Evolutionary conservation across 2,113 vertebrate species (phyloP).

Genomic region (Puma concolor): DNA sequence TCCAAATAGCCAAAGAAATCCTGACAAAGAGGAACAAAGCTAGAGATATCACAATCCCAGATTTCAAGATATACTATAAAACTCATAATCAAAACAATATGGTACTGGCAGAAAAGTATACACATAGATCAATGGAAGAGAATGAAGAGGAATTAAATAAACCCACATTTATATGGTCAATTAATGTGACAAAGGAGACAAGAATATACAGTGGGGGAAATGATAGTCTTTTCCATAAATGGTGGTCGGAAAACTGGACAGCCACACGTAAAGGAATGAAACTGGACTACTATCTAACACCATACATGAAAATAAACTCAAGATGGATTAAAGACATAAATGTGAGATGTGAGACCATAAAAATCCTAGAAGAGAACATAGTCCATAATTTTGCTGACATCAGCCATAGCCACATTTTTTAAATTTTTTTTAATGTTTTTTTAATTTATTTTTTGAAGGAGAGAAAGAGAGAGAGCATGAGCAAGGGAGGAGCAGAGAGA

Average conservation of each 20-base stretch:
- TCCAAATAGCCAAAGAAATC: not conserved
- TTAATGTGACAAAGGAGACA: not conserved
- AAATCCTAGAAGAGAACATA: not conserved
- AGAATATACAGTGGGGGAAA: not conserved
- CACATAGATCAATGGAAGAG: not conserved
- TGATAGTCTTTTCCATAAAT: not conserved
- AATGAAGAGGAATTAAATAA: not conserved
- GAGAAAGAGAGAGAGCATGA: no score
- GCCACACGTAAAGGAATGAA: not conserved
- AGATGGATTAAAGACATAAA: not conserved
- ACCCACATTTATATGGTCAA: not conserved
- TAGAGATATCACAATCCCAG: not conserved
- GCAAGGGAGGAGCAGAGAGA: no score
- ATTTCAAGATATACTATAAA: not conserved
- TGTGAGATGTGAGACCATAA: not conserved
- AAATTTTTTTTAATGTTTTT: no score
- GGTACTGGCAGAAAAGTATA: not conserved
- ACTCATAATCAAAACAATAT: not conserved
- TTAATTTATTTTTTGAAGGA: no score
- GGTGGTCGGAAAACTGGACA: not conserved
- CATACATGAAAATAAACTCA: not conserved
- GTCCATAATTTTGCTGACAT: not conserved
- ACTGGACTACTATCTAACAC: not conserved
- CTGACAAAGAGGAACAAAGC: not conserved
- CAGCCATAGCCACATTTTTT: not conserved